Evolutionary conservation across 2,797 vertebrate genomes (phyloP).

Genomic region (Uromys caudimaculatus): DNA sequence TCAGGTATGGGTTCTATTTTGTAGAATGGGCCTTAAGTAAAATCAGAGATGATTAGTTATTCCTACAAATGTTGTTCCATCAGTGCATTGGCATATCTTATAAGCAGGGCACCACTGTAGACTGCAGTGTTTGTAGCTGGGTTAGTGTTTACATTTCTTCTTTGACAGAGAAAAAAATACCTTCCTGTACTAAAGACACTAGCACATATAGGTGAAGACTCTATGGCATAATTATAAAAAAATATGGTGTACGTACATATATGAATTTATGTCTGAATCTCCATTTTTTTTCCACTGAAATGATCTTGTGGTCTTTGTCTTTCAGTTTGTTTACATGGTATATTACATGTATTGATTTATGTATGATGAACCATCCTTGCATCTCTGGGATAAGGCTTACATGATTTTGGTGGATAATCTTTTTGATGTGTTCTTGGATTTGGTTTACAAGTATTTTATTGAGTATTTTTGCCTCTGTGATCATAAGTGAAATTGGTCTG

Average conservation of each 20-base stretch:
- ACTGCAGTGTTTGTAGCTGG: background rate
- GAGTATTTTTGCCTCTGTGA: background rate
- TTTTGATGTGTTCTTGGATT: background rate
- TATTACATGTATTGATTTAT: background rate
- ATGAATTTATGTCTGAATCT: background rate
- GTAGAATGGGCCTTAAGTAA: background rate
- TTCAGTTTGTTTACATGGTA: background rate
- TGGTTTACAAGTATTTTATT: background rate
- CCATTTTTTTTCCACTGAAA: background rate
- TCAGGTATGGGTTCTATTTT: background rate
- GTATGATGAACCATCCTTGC: too few relatives aligned
- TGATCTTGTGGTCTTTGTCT: background rate
- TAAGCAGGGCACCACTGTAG: background rate
- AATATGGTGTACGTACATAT: background rate
- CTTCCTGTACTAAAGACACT: background rate
- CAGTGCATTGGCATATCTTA: background rate
- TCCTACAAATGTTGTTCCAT: background rate
- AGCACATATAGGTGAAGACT: background rate
- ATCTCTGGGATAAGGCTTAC: background rate
- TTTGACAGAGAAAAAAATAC: background rate
- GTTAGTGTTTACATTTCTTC: background rate
- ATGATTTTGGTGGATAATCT: background rate
- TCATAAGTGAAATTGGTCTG: background rate
- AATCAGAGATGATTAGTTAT: background rate
- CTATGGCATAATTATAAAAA: background rate